Conservation (phyloP, 2,797 vertebrate species). For the Melanotaenia trifasciata region DNA sequence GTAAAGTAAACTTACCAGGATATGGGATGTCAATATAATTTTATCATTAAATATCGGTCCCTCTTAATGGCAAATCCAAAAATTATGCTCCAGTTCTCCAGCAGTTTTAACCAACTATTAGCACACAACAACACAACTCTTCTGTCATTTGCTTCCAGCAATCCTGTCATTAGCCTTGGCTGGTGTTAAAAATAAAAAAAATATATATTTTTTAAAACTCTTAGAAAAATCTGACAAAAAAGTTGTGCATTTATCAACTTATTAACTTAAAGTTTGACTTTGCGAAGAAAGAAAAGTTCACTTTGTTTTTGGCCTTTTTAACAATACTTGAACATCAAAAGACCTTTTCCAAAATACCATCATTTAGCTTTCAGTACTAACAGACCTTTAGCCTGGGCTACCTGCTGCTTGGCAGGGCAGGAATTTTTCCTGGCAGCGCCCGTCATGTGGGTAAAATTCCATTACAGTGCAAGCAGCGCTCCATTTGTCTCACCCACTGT, state of each 20-base stretch:
- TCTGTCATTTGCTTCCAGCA: not conserved
- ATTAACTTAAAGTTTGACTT: no score
- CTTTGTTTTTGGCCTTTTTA: not conserved
- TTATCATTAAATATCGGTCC: no score
- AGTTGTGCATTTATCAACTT: no score
- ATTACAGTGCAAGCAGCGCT: conserved; percentile 50
- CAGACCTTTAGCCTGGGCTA: conserved; percentile 41
- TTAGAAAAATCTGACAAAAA: not conserved
- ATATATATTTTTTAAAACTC: no score
- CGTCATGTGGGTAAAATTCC: conserved; percentile 46
- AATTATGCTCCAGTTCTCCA: not conserved
- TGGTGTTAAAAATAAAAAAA: not conserved
- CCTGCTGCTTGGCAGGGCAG: conserved; percentile 31
- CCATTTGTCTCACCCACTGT: conserved; percentile 60
- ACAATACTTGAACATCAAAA: conserved; percentile 17
- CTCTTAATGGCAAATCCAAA: not conserved
- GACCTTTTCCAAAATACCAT: conserved; percentile 35
- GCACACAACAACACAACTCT: not conserved
- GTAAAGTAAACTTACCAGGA: not conserved
- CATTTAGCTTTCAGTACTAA: conserved; percentile 25
- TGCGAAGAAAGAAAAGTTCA: no score
- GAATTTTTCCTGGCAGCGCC: conserved; percentile 54
- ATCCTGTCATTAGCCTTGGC: not conserved
- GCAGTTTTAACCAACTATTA: not conserved
- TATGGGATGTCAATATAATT: no score